These are phyloP conservation scores for Nixonia krombeini DNA, from an alignment of 1,140 invertebrate species.

Conservation along the genomic window DNA sequence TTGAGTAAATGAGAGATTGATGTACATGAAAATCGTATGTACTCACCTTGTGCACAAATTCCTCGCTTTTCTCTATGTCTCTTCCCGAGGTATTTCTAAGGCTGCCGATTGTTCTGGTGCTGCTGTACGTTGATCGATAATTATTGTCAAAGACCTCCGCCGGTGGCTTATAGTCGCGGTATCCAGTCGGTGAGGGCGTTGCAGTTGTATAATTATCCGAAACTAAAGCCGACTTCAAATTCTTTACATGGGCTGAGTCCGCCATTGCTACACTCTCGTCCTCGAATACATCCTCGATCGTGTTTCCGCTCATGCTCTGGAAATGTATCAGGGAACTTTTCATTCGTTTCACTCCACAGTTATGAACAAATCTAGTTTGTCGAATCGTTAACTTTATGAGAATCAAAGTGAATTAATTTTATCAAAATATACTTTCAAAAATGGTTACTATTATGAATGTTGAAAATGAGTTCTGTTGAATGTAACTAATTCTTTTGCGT, in stretches of 20 bases:
- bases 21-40: too few relatives aligned
- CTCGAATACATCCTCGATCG: conserved; percentile 87
- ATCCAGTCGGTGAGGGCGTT: conserved; percentile 83
- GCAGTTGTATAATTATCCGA: conserved; percentile 43
- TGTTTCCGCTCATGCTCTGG: conserved; percentile 70
- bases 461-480: too few relatives aligned
- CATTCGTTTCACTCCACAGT: too few relatives aligned
- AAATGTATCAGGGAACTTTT: conserved; percentile 16
- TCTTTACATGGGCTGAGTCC: conserved; percentile 30
- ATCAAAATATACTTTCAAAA: too few relatives aligned
- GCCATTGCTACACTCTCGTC: conserved; percentile 61
- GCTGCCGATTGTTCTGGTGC: conserved; percentile 29
- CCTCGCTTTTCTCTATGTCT: conserved; percentile 70
- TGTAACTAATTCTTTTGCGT: too few relatives aligned
- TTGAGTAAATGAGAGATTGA: too few relatives aligned
- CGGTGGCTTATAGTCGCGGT: conserved; percentile 83
- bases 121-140: conserved; percentile 49
- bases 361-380: too few relatives aligned
- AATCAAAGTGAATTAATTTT: too few relatives aligned
- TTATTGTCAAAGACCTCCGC: conserved; percentile 74
- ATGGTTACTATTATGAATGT: too few relatives aligned
- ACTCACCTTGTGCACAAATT: conserved; percentile 76
- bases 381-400: too few relatives aligned
- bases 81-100: conserved; percentile 33
- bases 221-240: conserved; percentile 35